phyloP scores from a whole-genome alignment of 2,797 vertebrate species.

The Pterois miles region DNA sequence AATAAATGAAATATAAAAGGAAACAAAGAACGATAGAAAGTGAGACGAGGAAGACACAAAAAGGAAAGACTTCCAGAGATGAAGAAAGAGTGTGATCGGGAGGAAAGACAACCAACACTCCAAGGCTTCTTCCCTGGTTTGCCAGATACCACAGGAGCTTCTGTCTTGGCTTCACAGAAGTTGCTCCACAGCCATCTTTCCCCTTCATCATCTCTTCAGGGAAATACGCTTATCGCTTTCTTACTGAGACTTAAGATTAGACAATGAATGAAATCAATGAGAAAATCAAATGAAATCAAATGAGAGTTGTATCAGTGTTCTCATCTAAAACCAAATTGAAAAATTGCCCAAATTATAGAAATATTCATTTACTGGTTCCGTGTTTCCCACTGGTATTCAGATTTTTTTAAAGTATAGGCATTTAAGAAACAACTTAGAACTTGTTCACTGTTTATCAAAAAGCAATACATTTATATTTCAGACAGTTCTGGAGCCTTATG shows the following conservation, averaged over 20 bases:
- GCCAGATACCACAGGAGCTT: slow-evolving; percentile 31
- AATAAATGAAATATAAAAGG: not conserved
- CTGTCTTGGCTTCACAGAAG: slow-evolving; percentile 18
- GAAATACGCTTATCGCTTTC: not conserved
- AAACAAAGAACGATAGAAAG: slow-evolving; percentile 2
- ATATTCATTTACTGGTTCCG: not conserved
- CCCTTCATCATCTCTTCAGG: slow-evolving; percentile 1
- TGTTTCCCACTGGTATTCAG: not conserved
- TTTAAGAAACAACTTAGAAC: not conserved
- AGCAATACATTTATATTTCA: not conserved
- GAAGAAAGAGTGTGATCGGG: not conserved
- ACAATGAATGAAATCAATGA: too few species aligned
- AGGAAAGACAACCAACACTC: slow-evolving; percentile 35
- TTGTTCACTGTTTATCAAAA: not conserved
- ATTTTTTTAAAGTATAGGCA: not conserved
- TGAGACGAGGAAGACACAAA: not conserved
- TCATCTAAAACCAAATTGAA: not conserved
- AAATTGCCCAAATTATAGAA: not conserved
- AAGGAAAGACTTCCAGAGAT: not conserved
- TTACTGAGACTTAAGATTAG: not conserved
- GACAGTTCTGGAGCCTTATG: not conserved
- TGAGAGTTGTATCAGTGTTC: not conserved
- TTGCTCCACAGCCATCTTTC: slow-evolving; percentile 2
- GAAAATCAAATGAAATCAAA: too few species aligned
- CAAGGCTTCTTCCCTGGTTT: slow-evolving; percentile 32